These are phyloP conservation scores for Pangasius larnaudii DNA, from an alignment of 2,797 vertebrate genomes.

Conservation along the genomic window DNA sequence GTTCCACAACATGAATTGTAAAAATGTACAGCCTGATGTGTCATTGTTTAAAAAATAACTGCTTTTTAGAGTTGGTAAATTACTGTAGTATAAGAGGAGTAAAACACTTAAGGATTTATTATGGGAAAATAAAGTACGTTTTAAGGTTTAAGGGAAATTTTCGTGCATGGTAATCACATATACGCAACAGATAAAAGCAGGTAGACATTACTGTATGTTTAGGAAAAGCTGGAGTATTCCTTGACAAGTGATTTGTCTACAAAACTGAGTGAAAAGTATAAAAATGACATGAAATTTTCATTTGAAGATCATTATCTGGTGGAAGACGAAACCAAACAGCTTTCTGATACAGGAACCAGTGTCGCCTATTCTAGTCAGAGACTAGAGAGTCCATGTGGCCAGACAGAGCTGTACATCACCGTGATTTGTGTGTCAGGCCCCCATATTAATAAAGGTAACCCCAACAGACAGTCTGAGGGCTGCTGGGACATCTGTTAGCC, in stretches of 20 bases:
- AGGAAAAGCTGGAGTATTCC: background rate
- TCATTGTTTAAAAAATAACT: background rate
- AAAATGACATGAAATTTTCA: background rate
- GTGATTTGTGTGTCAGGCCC: constrained; percentile 80
- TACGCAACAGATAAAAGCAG: background rate
- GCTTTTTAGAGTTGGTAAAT: background rate
- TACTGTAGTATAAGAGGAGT: background rate
- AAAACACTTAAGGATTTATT: background rate
- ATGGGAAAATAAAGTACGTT: background rate
- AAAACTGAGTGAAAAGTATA: background rate
- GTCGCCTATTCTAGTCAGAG: constrained; percentile 39
- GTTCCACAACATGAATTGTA: background rate
- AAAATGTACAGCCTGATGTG: background rate
- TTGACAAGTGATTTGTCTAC: background rate
- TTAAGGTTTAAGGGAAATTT: background rate
- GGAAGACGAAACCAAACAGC: background rate
- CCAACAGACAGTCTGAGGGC: constrained; percentile 52
- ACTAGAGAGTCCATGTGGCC: constrained; percentile 67
- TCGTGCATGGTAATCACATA: background rate
- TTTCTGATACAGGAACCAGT: constrained; percentile 70
- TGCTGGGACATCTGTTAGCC: constrained; percentile 53
- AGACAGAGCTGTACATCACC: constrained; percentile 75
- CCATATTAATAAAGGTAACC: constrained; percentile 76
- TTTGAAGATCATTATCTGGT: background rate
- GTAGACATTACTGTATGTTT: background rate